These are phyloP conservation scores for Trichopoda pennipes DNA, from an alignment of 2,888 invertebrate species.

Conservation along the genomic window DNA sequence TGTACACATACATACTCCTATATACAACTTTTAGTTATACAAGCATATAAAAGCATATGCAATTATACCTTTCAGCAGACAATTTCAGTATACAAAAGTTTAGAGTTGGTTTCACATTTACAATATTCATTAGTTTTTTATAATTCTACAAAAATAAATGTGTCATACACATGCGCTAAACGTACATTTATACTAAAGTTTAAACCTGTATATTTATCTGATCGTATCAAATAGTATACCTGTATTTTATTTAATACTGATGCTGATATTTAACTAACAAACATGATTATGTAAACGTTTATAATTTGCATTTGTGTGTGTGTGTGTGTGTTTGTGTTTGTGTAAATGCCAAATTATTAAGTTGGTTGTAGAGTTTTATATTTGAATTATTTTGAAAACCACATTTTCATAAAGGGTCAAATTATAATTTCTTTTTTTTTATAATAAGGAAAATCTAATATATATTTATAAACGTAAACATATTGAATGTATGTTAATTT, in stretches of 20 bases:
- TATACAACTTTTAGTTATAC: slow-evolving; percentile 2
- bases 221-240: slow-evolving; percentile 1
- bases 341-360: slow-evolving; percentile 20
- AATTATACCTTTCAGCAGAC: slow-evolving; percentile 9
- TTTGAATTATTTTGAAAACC: slow-evolving; percentile 56
- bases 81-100: slow-evolving; percentile 26
- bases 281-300: slow-evolving; percentile 8
- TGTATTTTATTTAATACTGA: slow-evolving; percentile 6
- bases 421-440: slow-evolving; percentile 57
- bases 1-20: slow-evolving; percentile 4
- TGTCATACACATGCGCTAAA: neutral
- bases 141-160: slow-evolving; percentile 30
- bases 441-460: too few species aligned
- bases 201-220: neutral
- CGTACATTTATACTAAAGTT: neutral
- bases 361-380: slow-evolving; percentile 48
- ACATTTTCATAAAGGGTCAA: slow-evolving; percentile 63
- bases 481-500: neutral
- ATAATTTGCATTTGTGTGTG: neutral
- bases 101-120: slow-evolving; percentile 52
- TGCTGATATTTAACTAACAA: neutral
- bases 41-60: slow-evolving; percentile 11
- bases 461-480: too few species aligned
- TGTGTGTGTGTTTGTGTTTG: too few species aligned
- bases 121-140: slow-evolving; percentile 50